Evolutionary conservation across 2,797 vertebrate species (phyloP), one percentile per base, ranked within the genome.

Genomic region (Pseudochirops cupreus): DNA sequence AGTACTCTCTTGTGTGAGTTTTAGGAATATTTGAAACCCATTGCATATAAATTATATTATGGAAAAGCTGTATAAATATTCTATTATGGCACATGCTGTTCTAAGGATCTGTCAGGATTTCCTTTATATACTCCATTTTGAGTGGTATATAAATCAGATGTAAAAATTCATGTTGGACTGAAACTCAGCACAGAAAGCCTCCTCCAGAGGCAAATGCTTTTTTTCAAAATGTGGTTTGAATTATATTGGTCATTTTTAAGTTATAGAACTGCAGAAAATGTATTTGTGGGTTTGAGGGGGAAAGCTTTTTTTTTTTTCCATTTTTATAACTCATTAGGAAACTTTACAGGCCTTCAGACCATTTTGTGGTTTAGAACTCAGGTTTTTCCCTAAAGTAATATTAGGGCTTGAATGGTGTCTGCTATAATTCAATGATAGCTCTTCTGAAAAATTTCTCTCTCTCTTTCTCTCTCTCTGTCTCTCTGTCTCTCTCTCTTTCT

Each of bases 41-140:
- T 53, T 95, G 95, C 97, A 97, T 96, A 97, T 97, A 97, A 98
- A 97, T 97, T 96, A 97, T 97, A 97, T 97, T 96, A 97, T 96
- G 95, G 96, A 97, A 97, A 97, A 97, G 97, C 96, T 98, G 97
- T 96, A 98, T 97, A 98, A 98, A 98, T 97, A 98, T 98, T 98
- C 74, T 95, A 92, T 97, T 97, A 97, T 94, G 92, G 92, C 91
- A 94, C 95, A 96, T 52, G 97, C 97, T 97, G 97, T 95, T 97
- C 97, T 96, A 52, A 90, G 95, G 95, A 95, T 94, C 94, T 97
- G 52, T 96, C 91, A 95, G 96, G 96, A 97, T 96, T 92, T 92
- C 97, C 97, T 97, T 91, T 97, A 97, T 96, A 92, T 94, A 97
- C 97, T 98, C 96, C 92, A 89, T 97, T 98, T 95, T 98, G 91